Conservation (phyloP, 2,113 vertebrate species). For the Heterotilapia buettikoferi region DNA sequence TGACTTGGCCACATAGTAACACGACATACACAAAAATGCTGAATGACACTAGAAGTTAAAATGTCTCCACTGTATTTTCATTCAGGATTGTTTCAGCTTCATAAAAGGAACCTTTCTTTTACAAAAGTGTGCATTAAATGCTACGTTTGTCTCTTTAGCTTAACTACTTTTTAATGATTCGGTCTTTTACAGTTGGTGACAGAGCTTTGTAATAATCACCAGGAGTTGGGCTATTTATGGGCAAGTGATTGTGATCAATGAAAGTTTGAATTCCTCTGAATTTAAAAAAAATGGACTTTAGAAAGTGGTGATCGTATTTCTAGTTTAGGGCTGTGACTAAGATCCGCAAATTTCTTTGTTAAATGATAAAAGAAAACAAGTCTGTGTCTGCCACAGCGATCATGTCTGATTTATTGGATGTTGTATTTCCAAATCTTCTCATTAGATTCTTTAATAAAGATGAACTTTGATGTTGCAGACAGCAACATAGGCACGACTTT, state of each 20-base stretch:
- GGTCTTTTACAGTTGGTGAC: not conserved
- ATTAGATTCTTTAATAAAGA: constrained; percentile 37
- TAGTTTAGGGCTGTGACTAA: not conserved
- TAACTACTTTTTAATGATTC: not conserved
- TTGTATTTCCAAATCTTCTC: constrained; percentile 28
- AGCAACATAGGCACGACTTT: not conserved
- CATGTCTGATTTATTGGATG: constrained; percentile 19
- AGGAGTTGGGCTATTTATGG: not conserved
- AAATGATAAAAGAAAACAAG: not conserved
- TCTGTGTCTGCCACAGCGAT: not conserved
- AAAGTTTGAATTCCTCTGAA: not conserved
- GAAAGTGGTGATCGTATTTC: not conserved
- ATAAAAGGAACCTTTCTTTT: not conserved
- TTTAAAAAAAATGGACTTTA: not conserved
- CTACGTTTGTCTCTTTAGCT: not conserved
- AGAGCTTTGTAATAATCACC: not conserved
- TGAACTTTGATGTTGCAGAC: constrained; percentile 55
- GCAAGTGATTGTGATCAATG: not conserved
- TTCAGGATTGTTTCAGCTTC: not conserved
- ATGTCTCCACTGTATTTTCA: not conserved
- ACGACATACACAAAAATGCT: not conserved
- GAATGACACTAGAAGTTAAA: not conserved
- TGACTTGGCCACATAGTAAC: not conserved
- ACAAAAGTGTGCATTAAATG: not conserved
- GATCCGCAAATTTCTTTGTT: not conserved